Base-by-base conservation (phyloP, 30 jellyfish, hydroid and myxozoan genomes). In the Chrysaora quinquecirrha region DNA sequence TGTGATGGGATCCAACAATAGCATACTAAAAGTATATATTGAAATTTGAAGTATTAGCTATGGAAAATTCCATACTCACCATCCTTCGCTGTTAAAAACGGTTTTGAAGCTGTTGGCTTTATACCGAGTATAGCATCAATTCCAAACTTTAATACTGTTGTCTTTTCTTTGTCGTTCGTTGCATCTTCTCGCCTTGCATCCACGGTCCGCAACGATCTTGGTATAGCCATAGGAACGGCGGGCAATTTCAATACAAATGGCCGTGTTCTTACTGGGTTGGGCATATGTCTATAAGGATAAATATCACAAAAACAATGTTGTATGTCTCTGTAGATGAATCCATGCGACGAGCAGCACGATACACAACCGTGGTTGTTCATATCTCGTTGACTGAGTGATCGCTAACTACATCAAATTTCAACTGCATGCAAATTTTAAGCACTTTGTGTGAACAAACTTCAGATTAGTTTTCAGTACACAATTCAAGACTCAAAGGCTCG, bases 301-400 rank as follows among this genome's bases (percentile, higher is more conserved):
- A 75, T 23, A 82, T 82, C 92, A 46, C 92, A 82, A 0, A 72
- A 75, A 49, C 92, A 82, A 75, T 58, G 60, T 30, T 71, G 79
- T 25, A 82, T 23, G 24, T 70, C 85, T 27, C 85, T 49, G 90
- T 80, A 64, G 47, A 28, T 18, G 58, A 33, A 27, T 34, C 64
- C 48, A 9, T 43, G 73, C 52, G 81, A 58, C 35, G 90, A 52
- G 64, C 61, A 80, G 76, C 83, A 80, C 22, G 90, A 31, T 23
- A 56, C 25, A 54, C 90, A 80, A 18, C 71, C 83, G 50, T 80
- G 67, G 30, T 43, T 61, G 35, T 70, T 82, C 92, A 82, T 82
- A 35, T 21, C 58, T 43, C n/a, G n/a, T n/a, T n/a, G n/a, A n/a
- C n/a, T n/a, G n/a, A n/a, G n/a, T n/a, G n/a, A n/a, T n/a, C n/a